phyloP scores from a whole-genome alignment of 1,140 invertebrate genomes.

The Ips nitidus region DNA sequence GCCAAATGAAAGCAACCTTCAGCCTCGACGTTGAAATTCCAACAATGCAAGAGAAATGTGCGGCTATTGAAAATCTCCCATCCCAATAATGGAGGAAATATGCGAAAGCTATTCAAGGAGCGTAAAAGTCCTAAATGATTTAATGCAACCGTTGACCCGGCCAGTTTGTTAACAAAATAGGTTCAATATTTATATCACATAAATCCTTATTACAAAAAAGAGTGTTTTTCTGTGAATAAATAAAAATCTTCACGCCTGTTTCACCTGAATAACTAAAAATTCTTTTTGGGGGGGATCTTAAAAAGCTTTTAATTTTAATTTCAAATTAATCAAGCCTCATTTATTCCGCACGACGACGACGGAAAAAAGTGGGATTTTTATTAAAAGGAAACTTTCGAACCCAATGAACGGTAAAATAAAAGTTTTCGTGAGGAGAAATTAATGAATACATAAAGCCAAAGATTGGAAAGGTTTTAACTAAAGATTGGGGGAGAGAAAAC shows the following conservation, averaged over 20 bases:
- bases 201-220: no score
- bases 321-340: conserved; percentile 27
- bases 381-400: conserved; percentile 18
- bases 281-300: no score
- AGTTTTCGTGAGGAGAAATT: conserved; percentile 37
- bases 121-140: no score
- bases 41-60: neutral
- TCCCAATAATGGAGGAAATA: neutral
- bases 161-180: no score
- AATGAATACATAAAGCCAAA: conserved; percentile 36
- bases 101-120: neutral
- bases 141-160: no score
- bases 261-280: no score
- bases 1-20: no score
- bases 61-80: neutral
- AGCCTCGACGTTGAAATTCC: neutral
- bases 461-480: conserved; percentile 35
- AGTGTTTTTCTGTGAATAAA: no score
- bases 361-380: conserved; percentile 21
- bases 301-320: conserved; percentile 13
- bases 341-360: conserved; percentile 18
- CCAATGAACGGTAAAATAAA: conserved; percentile 37
- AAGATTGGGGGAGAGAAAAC: conserved; percentile 24
- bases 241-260: no score
- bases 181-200: no score